These are phyloP conservation scores for Bacillus rossius DNA, from an alignment of 1,140 invertebrate genomes.

Conservation along the genomic window DNA sequence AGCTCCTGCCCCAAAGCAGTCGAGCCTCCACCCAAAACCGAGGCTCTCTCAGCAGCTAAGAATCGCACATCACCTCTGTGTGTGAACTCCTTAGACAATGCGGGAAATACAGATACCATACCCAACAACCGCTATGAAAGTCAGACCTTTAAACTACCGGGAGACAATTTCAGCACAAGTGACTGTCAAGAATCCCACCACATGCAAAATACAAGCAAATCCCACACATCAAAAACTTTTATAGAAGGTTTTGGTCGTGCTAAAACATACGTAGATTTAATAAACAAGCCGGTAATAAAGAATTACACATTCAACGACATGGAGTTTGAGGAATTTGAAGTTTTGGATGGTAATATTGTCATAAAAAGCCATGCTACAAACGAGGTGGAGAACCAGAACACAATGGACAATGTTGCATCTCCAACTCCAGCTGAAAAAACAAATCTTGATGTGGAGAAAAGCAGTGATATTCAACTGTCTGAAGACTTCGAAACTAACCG, in stretches of 20 bases:
- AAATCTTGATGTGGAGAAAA: too few species aligned
- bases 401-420: too few species aligned
- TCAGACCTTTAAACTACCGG: constrained; percentile 23
- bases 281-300: background rate
- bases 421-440: too few species aligned
- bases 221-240: constrained; percentile 38
- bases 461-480: too few species aligned
- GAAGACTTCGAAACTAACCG: too few species aligned
- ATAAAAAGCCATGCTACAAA: too few species aligned
- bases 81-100: background rate
- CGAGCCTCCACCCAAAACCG: background rate
- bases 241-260: constrained; percentile 28
- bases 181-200: constrained; percentile 31
- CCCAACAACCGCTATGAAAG: constrained; percentile 37
- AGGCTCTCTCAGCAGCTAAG: background rate
- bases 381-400: too few species aligned
- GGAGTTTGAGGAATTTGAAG: constrained; percentile 77
- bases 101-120: constrained; percentile 20
- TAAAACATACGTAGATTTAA: background rate
- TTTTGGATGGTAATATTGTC: constrained; percentile 28
- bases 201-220: background rate
- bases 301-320: constrained; percentile 48
- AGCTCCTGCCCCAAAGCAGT: background rate
- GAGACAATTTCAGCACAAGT: constrained; percentile 29
- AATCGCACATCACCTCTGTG: background rate